Evolutionary conservation across 2,888 invertebrate species (phyloP).

Genomic region (Caenorhabditis sp.): DNA sequence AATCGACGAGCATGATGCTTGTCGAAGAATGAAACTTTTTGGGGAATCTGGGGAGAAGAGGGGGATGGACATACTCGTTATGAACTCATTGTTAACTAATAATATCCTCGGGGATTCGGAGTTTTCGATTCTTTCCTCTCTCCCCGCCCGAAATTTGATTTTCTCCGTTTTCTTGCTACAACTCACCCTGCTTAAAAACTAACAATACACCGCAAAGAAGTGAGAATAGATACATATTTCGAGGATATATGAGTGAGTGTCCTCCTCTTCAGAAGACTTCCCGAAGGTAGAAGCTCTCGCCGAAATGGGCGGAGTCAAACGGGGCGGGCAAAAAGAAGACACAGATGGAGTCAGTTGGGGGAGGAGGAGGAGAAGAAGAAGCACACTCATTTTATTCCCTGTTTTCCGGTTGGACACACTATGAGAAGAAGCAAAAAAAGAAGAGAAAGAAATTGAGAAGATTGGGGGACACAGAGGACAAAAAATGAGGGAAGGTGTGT

Average conservation of each 20-base stretch:
- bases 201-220: constrained; percentile 48
- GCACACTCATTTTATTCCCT: constrained; percentile 56
- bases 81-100: constrained; percentile 53
- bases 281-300: constrained; percentile 45
- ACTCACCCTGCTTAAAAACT: constrained; percentile 57
- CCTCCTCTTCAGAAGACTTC: constrained; percentile 5
- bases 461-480: not conserved
- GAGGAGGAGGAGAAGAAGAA: constrained; percentile 22
- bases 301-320: constrained; percentile 46
- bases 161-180: constrained; percentile 1
- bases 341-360: constrained; percentile 45
- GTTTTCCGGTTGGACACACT: constrained; percentile 56
- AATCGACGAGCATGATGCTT: constrained; percentile 15
- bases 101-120: constrained; percentile 16
- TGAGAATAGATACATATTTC: constrained; percentile 55
- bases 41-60: constrained; percentile 1
- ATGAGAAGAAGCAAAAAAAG: constrained; percentile 1
- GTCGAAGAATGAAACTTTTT: constrained; percentile 16
- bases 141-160: constrained; percentile 28
- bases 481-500: constrained; percentile 5
- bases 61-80: constrained; percentile 28
- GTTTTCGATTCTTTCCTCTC: not conserved
- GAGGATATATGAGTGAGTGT: constrained; percentile 1
- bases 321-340: constrained; percentile 46
- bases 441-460: constrained; percentile 33